Evolutionary conservation across 2,888 invertebrate species (phyloP).

Genomic region (Scrobipalpa costella): DNA sequence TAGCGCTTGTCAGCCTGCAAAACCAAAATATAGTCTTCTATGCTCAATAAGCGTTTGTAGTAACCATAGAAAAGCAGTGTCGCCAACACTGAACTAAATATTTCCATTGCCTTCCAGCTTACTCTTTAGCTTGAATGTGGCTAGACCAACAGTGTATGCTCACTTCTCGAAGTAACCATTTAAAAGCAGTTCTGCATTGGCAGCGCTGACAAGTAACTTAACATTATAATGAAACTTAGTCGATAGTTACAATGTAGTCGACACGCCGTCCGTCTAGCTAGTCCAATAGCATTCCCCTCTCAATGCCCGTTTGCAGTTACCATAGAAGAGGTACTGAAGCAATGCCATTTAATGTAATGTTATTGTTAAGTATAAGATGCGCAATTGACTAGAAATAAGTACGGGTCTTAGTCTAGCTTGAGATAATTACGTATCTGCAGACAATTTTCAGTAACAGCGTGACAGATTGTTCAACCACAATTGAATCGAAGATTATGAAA

Average conservation of each 20-base stretch:
- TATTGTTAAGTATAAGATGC: slow-evolving; percentile 1
- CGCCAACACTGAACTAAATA: too few species aligned
- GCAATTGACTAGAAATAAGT: slow-evolving; percentile 15
- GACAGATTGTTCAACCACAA: background rate
- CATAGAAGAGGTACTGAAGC: slow-evolving; percentile 17
- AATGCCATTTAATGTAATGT: slow-evolving; percentile 9
- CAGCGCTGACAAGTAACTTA: background rate
- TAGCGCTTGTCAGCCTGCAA: too few species aligned
- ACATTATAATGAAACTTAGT: too few species aligned
- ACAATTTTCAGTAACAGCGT: background rate
- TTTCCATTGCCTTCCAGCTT: too few species aligned
- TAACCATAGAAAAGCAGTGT: too few species aligned
- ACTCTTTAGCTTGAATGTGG: too few species aligned
- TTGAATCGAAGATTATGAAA: too few species aligned
- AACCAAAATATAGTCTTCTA: too few species aligned
- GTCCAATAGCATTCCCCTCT: background rate
- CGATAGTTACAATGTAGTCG: background rate
- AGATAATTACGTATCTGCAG: background rate
- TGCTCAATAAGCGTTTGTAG: too few species aligned
- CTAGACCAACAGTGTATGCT: too few species aligned
- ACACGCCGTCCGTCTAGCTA: background rate
- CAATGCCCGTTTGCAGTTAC: background rate
- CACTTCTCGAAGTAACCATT: too few species aligned
- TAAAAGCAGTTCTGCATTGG: background rate
- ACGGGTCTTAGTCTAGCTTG: background rate